Conservation (phyloP, 2,113 vertebrate genomes). For the Sebastes fasciatus region DNA sequence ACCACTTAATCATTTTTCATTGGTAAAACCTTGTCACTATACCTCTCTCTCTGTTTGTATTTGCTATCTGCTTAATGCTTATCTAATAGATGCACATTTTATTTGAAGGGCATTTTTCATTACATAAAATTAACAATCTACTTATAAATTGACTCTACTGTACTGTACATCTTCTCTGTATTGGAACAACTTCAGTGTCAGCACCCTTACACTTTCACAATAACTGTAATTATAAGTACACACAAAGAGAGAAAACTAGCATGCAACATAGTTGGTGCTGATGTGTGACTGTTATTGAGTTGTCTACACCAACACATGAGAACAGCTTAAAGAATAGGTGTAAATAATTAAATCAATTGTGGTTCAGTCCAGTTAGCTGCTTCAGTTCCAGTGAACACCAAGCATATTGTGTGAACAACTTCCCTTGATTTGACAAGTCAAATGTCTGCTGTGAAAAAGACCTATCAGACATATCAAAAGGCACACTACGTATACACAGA, state of each 20-base stretch:
- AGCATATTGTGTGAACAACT: too few species aligned
- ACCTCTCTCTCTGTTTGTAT: constrained; percentile 1
- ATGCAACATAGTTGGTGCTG: not conserved
- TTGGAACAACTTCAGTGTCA: not conserved
- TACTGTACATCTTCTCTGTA: not conserved
- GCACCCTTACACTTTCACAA: not conserved
- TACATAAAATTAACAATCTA: not conserved
- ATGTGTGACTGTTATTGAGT: not conserved
- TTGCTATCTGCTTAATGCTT: not conserved
- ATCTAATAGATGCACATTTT: not conserved
- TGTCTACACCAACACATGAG: not conserved
- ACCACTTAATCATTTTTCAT: not conserved
- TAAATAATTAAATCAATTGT: not conserved
- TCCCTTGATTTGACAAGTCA: not conserved
- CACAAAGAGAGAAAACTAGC: not conserved
- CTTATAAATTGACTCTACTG: not conserved
- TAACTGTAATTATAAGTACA: not conserved
- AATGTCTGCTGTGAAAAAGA: not conserved
- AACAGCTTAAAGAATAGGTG: not conserved
- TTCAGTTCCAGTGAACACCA: not conserved
- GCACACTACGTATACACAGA: not conserved
- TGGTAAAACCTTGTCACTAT: not conserved
- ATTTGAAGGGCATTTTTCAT: not conserved
- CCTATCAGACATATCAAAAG: not conserved
- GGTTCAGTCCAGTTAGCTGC: not conserved